Evolutionary conservation across 2,797 vertebrate genomes (phyloP).

Genomic region (Argyrosomus regius): DNA sequence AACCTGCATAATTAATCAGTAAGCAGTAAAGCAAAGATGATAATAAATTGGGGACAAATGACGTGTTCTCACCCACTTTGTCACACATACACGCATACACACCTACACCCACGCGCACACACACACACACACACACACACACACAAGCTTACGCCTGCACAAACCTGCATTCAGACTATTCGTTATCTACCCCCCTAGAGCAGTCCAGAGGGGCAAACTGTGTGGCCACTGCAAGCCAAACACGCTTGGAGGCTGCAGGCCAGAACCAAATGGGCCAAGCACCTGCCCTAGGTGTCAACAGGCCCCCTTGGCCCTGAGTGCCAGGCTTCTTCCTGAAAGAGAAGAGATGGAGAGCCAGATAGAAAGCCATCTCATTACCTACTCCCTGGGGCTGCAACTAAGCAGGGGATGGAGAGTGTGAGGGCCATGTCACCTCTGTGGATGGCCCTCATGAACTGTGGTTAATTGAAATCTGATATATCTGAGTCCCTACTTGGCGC

Average conservation of each 20-base stretch:
- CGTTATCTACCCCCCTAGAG: conserved; percentile 81
- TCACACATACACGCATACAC: background rate
- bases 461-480: conserved; percentile 85
- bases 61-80: too few relatives aligned
- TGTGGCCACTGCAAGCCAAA: conserved; percentile 76
- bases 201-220: conserved; percentile 80
- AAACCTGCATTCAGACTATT: conserved; percentile 68
- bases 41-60: too few relatives aligned
- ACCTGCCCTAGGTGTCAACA: conserved; percentile 84
- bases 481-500: conserved; percentile 69
- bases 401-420: conserved; percentile 73
- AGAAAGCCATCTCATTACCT: conserved; percentile 84
- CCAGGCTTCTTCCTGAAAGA: conserved; percentile 72
- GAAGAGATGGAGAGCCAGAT: conserved; percentile 77
- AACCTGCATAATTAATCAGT: too few relatives aligned
- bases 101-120: background rate
- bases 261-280: conserved; percentile 82
- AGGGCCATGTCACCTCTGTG: conserved; percentile 75
- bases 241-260: conserved; percentile 80
- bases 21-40: too few relatives aligned
- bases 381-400: conserved; percentile 82
- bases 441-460: conserved; percentile 77
- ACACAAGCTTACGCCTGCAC: conserved; percentile 33
- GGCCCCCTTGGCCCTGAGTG: conserved; percentile 76
- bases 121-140: conserved; percentile 22